phyloP scores from a whole-genome alignment of 2,113 vertebrate genomes.

The Sisor rabdophorus region DNA sequence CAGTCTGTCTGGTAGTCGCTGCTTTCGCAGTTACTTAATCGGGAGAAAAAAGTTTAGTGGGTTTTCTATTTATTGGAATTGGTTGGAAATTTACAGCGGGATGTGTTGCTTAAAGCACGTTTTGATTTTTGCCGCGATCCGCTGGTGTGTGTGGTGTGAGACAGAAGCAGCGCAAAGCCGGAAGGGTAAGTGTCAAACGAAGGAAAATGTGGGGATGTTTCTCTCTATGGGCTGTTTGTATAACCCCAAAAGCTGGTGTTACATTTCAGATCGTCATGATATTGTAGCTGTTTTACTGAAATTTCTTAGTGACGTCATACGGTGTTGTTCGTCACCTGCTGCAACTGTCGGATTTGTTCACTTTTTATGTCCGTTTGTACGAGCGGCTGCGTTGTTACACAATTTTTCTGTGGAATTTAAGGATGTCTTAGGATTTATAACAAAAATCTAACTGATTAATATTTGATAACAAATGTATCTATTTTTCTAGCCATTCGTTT shows the following conservation, averaged over 20 bases:
- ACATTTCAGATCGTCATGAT: background rate
- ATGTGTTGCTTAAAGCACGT: conserved; percentile 58
- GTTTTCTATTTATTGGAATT: conserved; percentile 39
- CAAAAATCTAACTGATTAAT: too few species aligned
- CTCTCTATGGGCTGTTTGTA: conserved; percentile 6
- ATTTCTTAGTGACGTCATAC: too few species aligned
- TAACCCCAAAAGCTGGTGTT: background rate
- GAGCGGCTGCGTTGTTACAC: too few species aligned
- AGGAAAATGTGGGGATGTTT: conserved; percentile 16
- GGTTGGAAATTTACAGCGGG: conserved; percentile 45
- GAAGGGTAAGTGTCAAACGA: conserved; percentile 63
- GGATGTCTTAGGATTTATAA: too few species aligned
- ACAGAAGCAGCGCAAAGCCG: conserved; percentile 56
- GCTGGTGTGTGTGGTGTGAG: conserved; percentile 56
- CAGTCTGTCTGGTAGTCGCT: conserved; percentile 52
- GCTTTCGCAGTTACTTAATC: conserved; percentile 52
- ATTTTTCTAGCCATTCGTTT: too few species aligned
- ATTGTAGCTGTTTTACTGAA: background rate
- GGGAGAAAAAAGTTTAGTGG: conserved; percentile 51
- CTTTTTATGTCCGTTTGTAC: too few species aligned
- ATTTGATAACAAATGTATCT: too few species aligned
- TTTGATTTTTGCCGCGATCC: conserved; percentile 57
- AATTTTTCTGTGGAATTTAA: too few species aligned
- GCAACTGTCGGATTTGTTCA: background rate
- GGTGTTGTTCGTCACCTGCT: too few species aligned